Conservation (phyloP, 2,888 invertebrate genomes). For the Tachina fera region DNA sequence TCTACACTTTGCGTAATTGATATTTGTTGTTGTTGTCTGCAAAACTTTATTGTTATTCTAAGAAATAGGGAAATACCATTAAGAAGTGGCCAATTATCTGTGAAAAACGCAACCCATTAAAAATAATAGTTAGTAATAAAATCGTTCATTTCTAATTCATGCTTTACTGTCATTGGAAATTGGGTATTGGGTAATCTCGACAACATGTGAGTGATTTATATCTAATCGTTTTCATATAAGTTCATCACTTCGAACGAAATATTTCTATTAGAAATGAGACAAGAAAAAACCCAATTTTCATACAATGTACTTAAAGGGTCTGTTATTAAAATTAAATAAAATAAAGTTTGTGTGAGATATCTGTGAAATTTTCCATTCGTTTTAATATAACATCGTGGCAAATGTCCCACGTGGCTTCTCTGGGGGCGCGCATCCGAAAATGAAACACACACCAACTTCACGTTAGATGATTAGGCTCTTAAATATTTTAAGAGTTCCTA, state of each 20-base stretch:
- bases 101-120: constrained; percentile 20
- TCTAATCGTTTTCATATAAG: constrained; percentile 49
- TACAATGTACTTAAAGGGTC: neutral
- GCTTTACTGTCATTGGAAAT: constrained; percentile 16
- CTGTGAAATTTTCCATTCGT: too few species aligned
- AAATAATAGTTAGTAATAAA: neutral
- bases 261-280: constrained; percentile 23
- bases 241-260: constrained; percentile 23
- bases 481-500: too few species aligned
- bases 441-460: too few species aligned
- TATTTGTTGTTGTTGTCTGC: constrained; percentile 14
- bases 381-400: too few species aligned
- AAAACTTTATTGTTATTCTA: constrained; percentile 26
- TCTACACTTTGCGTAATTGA: neutral
- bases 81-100: constrained; percentile 34
- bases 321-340: too few species aligned
- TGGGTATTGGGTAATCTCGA: neutral
- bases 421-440: too few species aligned
- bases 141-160: constrained; percentile 18
- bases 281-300: constrained; percentile 12
- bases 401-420: too few species aligned
- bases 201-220: constrained; percentile 52
- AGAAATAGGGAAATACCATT: constrained; percentile 40
- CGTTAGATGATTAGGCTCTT: too few species aligned
- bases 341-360: too few species aligned